Percentiles rank a stretch among this genome's conserved stretches.
These are phyloP conservation scores for Cataglyphis livida DNA, from an alignment of 2,888 invertebrate genomes.

Conservation along the genomic window DNA sequence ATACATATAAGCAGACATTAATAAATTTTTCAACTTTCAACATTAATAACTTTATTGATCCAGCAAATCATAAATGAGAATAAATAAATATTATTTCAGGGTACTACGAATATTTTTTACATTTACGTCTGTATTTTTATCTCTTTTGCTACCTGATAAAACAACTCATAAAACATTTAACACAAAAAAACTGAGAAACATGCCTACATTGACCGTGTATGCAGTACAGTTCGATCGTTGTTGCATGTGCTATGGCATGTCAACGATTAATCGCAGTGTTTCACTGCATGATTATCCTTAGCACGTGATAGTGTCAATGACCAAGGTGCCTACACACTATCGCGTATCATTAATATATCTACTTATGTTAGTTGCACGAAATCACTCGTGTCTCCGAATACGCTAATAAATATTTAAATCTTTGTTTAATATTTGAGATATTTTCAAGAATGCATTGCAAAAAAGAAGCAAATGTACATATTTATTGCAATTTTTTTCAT, in stretches of 20 bases:
- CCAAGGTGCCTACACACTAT: slow-evolving; percentile 20
- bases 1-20: too few relatives aligned
- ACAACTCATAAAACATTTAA: not conserved
- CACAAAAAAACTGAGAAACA: not conserved
- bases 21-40: too few relatives aligned
- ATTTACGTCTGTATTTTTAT: not conserved
- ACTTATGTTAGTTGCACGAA: not conserved
- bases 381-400: not conserved
- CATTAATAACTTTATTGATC: not conserved
- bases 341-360: slow-evolving; percentile 15
- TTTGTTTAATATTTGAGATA: not conserved
- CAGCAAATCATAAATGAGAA: not conserved
- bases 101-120: not conserved
- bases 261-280: slow-evolving; percentile 23
- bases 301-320: slow-evolving; percentile 45
- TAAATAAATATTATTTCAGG: slow-evolving; percentile 2
- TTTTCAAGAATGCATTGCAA: not conserved
- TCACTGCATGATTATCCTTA: slow-evolving; percentile 32
- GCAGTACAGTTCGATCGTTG: not conserved
- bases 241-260: slow-evolving; percentile 24
- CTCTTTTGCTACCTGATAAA: not conserved
- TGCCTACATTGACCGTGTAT: not conserved
- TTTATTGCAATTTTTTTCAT: not conserved
- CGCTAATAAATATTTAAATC: not conserved
- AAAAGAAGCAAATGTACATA: not conserved